Evolutionary conservation across 2,888 invertebrate species (phyloP), one percentile per base, ranked within the genome.

Genomic region (Dryomyza anilis): DNA sequence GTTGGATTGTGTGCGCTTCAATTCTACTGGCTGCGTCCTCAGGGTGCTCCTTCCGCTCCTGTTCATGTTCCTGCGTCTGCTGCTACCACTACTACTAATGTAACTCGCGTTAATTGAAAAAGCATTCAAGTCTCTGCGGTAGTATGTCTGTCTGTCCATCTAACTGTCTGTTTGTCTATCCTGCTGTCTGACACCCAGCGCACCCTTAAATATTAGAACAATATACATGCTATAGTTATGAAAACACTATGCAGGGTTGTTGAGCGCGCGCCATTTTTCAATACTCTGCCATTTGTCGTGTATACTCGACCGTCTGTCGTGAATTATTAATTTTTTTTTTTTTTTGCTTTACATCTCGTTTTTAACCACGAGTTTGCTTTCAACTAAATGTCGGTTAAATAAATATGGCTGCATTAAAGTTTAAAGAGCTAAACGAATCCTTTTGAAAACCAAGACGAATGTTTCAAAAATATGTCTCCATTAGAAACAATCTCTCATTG

Each of bases 71-170:
- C 50, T 8, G 50, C 50, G 21, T 23, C 36, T 7, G 19, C 16
- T 33, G 55, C 21, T 29, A n/a, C n/a, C n/a, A n/a, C n/a, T n/a
- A n/a, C n/a, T n/a, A n/a, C n/a, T n/a, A n/a, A n/a, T n/a, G n/a
- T n/a, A n/a, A n/a, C n/a, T 21, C 27, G 53, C 61, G 61, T 61
- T 61, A 61, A 61, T 61, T 61, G 61, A 21, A 61, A 61, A 53
- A 39, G 39, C 61, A 61, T 27, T 39, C 53, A n/a, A 14, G 36
- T 19, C 39, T 10, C n/a, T n/a, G n/a, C n/a, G n/a, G n/a, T n/a
- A n/a, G n/a, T n/a, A n/a, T n/a, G 53, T 27, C 29, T 29, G 46
- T 16, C 46, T 16, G 53, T 25, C 29, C 21, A 5, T 16, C 30
- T 30, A 10, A 19, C 46, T 48, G 19, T 48, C 19, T 48, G 6